phyloP scores from a whole-genome alignment of 1,140 invertebrate genomes.

The Sitophilus oryzae region DNA sequence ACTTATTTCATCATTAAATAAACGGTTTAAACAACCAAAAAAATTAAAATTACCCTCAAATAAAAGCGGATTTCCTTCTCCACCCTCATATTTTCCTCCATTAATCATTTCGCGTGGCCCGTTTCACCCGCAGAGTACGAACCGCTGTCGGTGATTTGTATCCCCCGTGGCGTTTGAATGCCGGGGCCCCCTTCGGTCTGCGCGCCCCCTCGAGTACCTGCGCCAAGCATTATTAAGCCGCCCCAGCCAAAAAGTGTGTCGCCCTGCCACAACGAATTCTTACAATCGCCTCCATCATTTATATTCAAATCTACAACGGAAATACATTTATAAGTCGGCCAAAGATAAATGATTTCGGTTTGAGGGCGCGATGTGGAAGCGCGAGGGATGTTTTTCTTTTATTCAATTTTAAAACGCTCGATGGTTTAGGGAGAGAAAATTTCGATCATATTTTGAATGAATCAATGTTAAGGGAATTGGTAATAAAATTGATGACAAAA shows the following conservation, averaged over 20 bases:
- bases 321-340: conserved; percentile 28
- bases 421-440: no score
- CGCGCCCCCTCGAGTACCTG: conserved; percentile 27
- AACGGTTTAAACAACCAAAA: no score
- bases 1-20: no score
- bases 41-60: no score
- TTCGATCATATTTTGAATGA: no score
- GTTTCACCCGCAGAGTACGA: conserved; percentile 36
- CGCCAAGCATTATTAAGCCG: conserved; percentile 40
- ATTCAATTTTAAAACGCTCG: no score
- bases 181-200: conserved; percentile 11
- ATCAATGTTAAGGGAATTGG: no score
- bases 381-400: conserved; percentile 11
- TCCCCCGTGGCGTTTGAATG: conserved; percentile 31
- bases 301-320: conserved; percentile 29
- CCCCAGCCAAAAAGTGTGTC: conserved; percentile 35
- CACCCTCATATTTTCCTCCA: no score
- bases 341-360: conserved; percentile 22
- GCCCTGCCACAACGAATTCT: conserved; percentile 31
- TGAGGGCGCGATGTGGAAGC: neutral
- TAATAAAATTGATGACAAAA: no score
- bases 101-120: conserved; percentile 19
- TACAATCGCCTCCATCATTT: conserved; percentile 34
- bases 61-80: no score
- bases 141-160: conserved; percentile 44